Percentiles rank a stretch among this genome's conserved stretches.
phyloP scores from a whole-genome alignment of 1,140 invertebrate genomes.

The Bactericera cockerelli region DNA sequence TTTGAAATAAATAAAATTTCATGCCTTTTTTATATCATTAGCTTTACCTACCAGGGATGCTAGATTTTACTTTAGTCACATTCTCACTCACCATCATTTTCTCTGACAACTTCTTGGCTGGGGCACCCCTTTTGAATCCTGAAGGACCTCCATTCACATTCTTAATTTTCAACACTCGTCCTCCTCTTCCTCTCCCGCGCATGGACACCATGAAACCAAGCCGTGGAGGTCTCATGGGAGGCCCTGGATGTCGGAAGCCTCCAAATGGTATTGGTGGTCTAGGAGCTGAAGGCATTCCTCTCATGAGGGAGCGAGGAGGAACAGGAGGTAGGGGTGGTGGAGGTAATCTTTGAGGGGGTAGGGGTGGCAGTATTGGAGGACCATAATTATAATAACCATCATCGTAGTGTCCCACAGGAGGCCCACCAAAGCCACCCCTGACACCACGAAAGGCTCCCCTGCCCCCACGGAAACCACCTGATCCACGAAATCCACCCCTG shows the following conservation, averaged over 20 bases:
- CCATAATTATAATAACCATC: neutral
- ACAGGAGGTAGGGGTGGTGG: neutral
- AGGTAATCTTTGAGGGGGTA: neutral
- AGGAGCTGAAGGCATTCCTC: neutral
- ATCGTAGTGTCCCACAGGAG: neutral
- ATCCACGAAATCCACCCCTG: neutral
- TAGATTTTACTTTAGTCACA: no score
- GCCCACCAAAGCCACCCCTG: neutral
- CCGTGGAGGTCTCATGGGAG: neutral
- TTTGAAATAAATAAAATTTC: no score
- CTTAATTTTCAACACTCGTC: slow-evolving; percentile 2
- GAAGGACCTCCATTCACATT: neutral
- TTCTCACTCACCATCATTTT: neutral
- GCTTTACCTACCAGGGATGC: no score
- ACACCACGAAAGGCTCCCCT: neutral
- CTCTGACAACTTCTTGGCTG: neutral
- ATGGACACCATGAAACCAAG: neutral
- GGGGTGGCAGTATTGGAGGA: neutral
- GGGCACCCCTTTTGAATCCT: neutral
- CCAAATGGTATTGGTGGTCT: neutral
- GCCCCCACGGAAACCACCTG: neutral
- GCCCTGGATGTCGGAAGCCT: neutral
- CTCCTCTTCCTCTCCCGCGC: neutral
- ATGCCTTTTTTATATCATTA: no score
- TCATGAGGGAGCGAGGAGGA: neutral